Conservation (phyloP, 2,888 invertebrate genomes). For the Orchesella flavescens region DNA sequence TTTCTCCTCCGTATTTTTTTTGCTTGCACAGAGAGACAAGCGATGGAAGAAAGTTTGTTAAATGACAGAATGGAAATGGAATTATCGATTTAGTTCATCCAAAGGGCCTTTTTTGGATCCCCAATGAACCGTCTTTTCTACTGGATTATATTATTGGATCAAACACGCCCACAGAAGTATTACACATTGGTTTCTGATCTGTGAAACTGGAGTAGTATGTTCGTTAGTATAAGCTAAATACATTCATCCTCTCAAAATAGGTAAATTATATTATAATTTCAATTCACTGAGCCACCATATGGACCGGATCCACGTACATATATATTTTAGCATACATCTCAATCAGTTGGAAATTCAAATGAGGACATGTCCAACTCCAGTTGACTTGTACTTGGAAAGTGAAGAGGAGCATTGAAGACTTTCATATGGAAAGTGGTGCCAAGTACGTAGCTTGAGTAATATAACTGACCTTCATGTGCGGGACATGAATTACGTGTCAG, state of each 20-base stretch:
- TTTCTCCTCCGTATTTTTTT: constrained; percentile 3
- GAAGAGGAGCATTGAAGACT: no score
- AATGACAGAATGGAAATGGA: constrained; percentile 42
- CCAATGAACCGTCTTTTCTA: neutral
- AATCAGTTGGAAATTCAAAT: no score
- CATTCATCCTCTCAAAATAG: neutral
- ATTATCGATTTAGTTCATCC: constrained; percentile 49
- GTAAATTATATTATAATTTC: neutral
- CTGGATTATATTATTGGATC: neutral
- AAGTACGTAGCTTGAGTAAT: no score
- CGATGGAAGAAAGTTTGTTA: neutral
- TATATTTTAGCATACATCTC: no score
- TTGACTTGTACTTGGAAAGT: no score
- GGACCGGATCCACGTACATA: no score
- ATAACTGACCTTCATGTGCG: no score
- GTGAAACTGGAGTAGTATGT: neutral
- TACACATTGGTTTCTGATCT: no score
- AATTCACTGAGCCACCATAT: no score
- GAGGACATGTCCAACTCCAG: no score
- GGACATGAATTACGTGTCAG: no score
- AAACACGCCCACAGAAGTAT: neutral
- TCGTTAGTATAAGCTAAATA: neutral
- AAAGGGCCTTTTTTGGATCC: neutral
- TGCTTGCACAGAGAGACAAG: neutral
- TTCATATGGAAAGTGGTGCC: no score